phyloP scores from a whole-genome alignment of 2,797 vertebrate genomes.

The Arctocebus calabarensis region DNA sequence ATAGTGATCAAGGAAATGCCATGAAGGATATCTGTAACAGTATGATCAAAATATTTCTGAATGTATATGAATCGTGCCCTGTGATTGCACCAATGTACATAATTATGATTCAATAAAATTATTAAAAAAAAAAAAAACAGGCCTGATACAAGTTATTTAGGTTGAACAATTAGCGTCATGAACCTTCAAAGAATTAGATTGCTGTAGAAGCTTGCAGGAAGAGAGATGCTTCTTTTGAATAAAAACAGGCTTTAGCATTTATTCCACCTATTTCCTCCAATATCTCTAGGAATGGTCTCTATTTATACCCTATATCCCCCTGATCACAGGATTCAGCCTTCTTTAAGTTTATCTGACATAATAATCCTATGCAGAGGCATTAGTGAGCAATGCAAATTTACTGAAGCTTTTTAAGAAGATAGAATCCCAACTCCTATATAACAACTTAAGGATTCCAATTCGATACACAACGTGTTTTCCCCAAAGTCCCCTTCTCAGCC shows the following conservation, averaged over 20 bases:
- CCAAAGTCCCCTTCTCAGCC: neutral
- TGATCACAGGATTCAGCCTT: neutral
- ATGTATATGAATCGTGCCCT: too few relatives aligned
- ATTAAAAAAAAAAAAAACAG: too few relatives aligned
- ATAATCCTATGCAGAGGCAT: neutral
- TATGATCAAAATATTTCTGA: too few relatives aligned
- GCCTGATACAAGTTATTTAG: neutral
- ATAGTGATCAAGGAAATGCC: too few relatives aligned
- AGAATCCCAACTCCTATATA: neutral
- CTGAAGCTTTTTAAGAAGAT: neutral
- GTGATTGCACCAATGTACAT: too few relatives aligned
- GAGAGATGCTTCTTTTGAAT: neutral
- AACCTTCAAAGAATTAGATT: neutral
- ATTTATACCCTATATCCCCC: neutral
- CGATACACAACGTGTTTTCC: neutral
- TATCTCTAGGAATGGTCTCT: neutral
- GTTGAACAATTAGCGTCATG: neutral
- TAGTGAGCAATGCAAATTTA: neutral
- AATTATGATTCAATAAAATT: too few relatives aligned
- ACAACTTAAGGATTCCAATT: neutral
- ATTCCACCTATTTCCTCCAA: neutral
- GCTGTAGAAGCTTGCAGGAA: neutral
- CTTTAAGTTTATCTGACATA: slow-evolving; percentile 6
- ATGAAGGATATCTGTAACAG: too few relatives aligned
- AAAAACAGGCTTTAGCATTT: neutral